Evolutionary conservation across 1,140 invertebrate species (phyloP).

Genomic region (Hesperophylax magnus): DNA sequence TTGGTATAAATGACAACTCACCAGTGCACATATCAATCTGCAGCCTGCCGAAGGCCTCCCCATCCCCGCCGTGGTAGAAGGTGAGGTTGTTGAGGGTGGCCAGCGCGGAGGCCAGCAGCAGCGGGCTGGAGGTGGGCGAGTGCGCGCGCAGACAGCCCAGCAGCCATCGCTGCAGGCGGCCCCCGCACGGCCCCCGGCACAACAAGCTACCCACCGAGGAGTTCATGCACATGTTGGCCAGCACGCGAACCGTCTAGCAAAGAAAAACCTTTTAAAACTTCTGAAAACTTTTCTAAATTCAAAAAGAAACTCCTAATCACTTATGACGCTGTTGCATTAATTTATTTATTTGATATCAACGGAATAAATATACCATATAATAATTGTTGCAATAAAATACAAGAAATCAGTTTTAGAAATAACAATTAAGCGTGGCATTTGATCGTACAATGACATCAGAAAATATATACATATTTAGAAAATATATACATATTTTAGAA

Average conservation of each 20-base stretch:
- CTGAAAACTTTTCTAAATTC: too few relatives aligned
- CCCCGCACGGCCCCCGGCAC: constrained; percentile 59
- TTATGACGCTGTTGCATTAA: too few relatives aligned
- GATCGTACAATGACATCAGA: too few relatives aligned
- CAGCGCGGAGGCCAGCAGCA: constrained; percentile 64
- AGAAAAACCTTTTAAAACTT: neutral
- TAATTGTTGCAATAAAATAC: too few relatives aligned
- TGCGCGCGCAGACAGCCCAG: constrained; percentile 63
- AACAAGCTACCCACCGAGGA: constrained; percentile 61
- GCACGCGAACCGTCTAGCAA: constrained; percentile 65
- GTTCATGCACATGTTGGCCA: constrained; percentile 67
- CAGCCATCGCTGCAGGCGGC: constrained; percentile 60
- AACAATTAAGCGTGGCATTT: too few relatives aligned
- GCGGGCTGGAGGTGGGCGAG: constrained; percentile 59
- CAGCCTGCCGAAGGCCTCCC: constrained; percentile 59
- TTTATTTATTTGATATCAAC: too few relatives aligned
- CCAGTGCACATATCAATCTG: constrained; percentile 64
- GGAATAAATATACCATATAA: too few relatives aligned
- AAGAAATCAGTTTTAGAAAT: too few relatives aligned
- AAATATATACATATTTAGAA: too few relatives aligned
- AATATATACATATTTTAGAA: too few relatives aligned
- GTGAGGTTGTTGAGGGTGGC: constrained; percentile 68
- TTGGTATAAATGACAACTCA: constrained; percentile 40
- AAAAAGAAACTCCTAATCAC: too few relatives aligned
- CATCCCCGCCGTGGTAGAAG: constrained; percentile 64